These are phyloP conservation scores for Solenodon paradoxus DNA, from an alignment of 2,113 vertebrate species.

Conservation along the genomic window DNA sequence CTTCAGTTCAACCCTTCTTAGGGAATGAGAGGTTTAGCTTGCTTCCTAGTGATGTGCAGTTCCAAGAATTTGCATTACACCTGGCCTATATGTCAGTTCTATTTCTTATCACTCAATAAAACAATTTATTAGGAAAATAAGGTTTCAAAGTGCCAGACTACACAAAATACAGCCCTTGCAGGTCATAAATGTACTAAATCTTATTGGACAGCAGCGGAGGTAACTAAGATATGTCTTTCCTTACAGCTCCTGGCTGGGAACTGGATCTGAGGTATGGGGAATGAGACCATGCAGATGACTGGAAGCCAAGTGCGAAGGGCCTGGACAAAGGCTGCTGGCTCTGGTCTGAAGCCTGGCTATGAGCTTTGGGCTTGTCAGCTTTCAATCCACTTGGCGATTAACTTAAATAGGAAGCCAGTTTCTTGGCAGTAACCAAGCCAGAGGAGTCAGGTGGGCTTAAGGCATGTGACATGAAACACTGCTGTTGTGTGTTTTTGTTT, in stretches of 20 bases:
- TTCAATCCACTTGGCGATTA: not conserved
- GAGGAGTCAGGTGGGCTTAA: conserved; percentile 4
- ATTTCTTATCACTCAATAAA: conserved; percentile 79
- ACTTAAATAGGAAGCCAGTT: not conserved
- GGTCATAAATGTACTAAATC: conserved; percentile 65
- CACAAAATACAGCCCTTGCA: conserved; percentile 11
- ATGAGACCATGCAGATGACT: rapidly evolving
- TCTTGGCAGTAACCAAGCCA: not conserved
- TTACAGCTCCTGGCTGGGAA: conserved; percentile 9
- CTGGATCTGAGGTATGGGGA: not conserved
- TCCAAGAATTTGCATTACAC: conserved; percentile 76
- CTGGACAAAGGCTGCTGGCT: not conserved
- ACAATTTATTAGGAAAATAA: conserved; percentile 73
- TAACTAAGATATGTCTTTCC: conserved; percentile 43
- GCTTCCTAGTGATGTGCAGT: conserved; percentile 52
- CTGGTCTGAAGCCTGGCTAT: rapidly evolving
- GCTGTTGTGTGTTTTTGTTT: not conserved
- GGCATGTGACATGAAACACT: not conserved
- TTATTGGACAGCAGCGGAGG: conserved; percentile 35
- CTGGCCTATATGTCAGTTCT: conserved; percentile 71
- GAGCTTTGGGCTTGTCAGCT: not conserved
- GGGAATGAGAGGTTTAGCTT: conserved; percentile 42
- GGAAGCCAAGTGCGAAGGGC: not conserved
- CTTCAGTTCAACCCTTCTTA: conserved; percentile 20
- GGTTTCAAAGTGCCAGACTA: conserved; percentile 68